Evolutionary conservation across 2,888 invertebrate species (phyloP).

Genomic region (Hirtodrosophila duncani): DNA sequence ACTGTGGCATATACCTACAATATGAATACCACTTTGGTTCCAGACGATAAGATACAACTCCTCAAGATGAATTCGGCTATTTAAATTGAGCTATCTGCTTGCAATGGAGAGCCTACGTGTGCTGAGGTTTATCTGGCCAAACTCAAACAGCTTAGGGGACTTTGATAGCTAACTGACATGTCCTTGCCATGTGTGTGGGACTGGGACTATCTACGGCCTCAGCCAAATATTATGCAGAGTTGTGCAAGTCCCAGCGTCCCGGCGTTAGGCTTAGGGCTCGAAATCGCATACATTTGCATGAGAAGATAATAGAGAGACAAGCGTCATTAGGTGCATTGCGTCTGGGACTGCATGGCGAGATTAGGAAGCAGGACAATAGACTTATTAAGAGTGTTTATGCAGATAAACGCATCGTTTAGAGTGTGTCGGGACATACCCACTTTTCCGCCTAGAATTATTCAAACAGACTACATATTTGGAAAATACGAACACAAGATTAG

Average conservation of each 20-base stretch:
- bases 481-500: constrained; percentile 40
- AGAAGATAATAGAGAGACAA: constrained; percentile 48
- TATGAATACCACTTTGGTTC: no score
- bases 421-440: constrained; percentile 75
- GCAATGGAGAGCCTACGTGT: neutral
- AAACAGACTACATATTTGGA: constrained; percentile 47
- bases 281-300: constrained; percentile 53
- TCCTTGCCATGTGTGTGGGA: constrained; percentile 44
- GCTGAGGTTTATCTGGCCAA: constrained; percentile 40
- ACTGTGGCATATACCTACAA: no score
- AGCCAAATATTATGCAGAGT: no score
- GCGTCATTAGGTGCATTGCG: constrained; percentile 56
- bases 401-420: constrained; percentile 76
- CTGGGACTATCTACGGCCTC: constrained; percentile 17
- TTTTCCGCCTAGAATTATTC: constrained; percentile 62
- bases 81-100: no score
- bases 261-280: constrained; percentile 65
- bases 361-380: constrained; percentile 66
- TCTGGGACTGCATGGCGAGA: constrained; percentile 33
- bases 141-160: constrained; percentile 54
- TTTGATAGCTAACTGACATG: no score
- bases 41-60: no score
- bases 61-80: no score
- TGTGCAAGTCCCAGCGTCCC: constrained; percentile 61
- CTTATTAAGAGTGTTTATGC: constrained; percentile 73